A percentile compares a stretch with the other conserved stretches of the same genome.
These are phyloP conservation scores for Illadopsis cleaveri DNA, from an alignment of 2,113 vertebrate genomes.

Conservation along the genomic window DNA sequence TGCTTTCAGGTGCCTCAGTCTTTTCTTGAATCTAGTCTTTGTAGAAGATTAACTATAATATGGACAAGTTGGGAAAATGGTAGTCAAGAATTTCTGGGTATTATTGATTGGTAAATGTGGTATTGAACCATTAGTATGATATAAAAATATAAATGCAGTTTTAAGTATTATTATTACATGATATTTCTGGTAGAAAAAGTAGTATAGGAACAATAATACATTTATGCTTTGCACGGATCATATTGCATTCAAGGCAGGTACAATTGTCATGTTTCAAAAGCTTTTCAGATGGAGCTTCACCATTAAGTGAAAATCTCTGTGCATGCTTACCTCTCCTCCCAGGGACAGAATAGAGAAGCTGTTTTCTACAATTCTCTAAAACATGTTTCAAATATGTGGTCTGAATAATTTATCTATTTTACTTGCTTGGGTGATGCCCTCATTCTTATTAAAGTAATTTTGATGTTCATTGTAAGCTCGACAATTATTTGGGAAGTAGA, in stretches of 20 bases:
- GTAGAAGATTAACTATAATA: background rate
- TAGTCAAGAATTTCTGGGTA: background rate
- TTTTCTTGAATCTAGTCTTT: background rate
- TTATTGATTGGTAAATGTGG: background rate
- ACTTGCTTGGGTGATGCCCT: background rate
- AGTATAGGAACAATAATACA: background rate
- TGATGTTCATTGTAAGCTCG: background rate
- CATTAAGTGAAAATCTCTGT: background rate
- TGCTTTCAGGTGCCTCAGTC: background rate
- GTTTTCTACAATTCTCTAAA: background rate
- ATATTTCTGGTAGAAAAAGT: background rate
- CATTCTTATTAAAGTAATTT: background rate
- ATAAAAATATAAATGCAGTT: background rate
- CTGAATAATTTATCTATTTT: background rate
- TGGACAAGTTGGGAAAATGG: background rate
- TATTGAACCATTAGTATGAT: background rate
- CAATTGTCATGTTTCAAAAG: background rate
- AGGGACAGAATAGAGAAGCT: background rate
- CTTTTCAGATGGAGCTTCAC: background rate
- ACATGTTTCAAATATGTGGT: background rate
- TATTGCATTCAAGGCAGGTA: background rate
- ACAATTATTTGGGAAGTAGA: background rate
- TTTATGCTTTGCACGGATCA: background rate
- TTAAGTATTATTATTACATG: background rate
- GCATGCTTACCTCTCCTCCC: background rate